phyloP scores from a whole-genome alignment of 2,113 vertebrate genomes.

The Salminus brasiliensis region DNA sequence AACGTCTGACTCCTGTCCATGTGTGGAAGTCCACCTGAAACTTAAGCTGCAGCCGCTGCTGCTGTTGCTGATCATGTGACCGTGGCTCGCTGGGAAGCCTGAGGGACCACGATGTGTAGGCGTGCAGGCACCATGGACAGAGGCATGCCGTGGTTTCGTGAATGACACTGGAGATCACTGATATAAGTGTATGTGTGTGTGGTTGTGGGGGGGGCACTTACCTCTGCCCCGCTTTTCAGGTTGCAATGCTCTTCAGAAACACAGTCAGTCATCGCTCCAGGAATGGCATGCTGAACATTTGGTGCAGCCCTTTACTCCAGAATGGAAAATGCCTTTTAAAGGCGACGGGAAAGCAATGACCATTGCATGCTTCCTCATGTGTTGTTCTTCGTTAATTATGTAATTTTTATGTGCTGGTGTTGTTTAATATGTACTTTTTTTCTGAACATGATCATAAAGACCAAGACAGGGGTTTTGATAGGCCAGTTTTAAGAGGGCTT shows the following conservation, averaged over 20 bases:
- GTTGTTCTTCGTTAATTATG: too few relatives aligned
- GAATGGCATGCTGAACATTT: conserved; percentile 8
- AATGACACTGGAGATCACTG: not conserved
- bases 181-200: not conserved
- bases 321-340: too few relatives aligned
- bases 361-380: too few relatives aligned
- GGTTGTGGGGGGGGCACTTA: not conserved
- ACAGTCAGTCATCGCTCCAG: not conserved
- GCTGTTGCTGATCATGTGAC: not conserved
- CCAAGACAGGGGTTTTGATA: too few relatives aligned
- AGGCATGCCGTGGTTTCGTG: not conserved
- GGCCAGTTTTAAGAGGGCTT: too few relatives aligned
- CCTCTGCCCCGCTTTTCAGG: conserved; percentile 18
- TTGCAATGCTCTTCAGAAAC: not conserved
- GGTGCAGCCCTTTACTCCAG: too few relatives aligned
- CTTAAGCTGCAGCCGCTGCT: not conserved
- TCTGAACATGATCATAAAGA: too few relatives aligned
- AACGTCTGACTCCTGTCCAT: not conserved
- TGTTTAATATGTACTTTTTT: too few relatives aligned
- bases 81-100: not conserved
- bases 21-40: not conserved
- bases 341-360: too few relatives aligned
- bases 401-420: too few relatives aligned
- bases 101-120: not conserved
- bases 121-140: not conserved